Evolutionary conservation across 2,797 vertebrate species (phyloP).

Genomic region (Coreius guichenoti): DNA sequence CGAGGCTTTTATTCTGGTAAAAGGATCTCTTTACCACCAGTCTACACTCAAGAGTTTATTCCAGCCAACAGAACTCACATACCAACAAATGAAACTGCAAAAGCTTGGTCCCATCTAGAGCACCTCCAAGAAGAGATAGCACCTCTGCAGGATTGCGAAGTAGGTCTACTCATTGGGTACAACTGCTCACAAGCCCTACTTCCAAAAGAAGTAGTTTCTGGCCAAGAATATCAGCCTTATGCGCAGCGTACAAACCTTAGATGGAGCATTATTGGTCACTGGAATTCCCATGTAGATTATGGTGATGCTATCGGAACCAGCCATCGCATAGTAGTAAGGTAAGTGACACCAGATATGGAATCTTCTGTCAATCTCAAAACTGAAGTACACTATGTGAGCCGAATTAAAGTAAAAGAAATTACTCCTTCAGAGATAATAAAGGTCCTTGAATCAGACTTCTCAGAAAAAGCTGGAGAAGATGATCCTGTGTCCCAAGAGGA

Average conservation of each 20-base stretch:
- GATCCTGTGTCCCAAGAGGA: background rate
- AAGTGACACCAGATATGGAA: background rate
- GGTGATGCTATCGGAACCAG: conserved; percentile 4
- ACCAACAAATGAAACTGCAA: conserved; percentile 30
- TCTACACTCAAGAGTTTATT: conserved; percentile 55
- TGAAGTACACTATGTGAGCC: background rate
- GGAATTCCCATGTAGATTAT: conserved; percentile 1
- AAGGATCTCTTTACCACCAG: conserved; percentile 38
- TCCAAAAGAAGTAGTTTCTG: conserved; percentile 36
- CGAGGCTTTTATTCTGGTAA: conserved; percentile 32
- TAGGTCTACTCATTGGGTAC: background rate
- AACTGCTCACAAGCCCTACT: conserved; percentile 1
- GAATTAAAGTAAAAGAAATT: background rate
- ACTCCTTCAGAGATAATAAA: background rate
- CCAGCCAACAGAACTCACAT: conserved; percentile 48
- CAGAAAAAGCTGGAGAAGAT: background rate
- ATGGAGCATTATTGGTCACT: background rate
- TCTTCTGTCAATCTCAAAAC: background rate
- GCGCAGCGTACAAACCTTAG: conserved; percentile 5
- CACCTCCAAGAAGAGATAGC: conserved; percentile 26
- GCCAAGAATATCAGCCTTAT: background rate
- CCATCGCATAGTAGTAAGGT: background rate
- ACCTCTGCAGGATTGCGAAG: conserved; percentile 12
- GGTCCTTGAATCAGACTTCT: background rate
- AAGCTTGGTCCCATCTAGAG: conserved; percentile 41